A percentile compares a stretch with the other conserved stretches of the same genome.
phyloP scores from a whole-genome alignment of 2,113 vertebrate genomes.

The Equus przewalskii region DNA sequence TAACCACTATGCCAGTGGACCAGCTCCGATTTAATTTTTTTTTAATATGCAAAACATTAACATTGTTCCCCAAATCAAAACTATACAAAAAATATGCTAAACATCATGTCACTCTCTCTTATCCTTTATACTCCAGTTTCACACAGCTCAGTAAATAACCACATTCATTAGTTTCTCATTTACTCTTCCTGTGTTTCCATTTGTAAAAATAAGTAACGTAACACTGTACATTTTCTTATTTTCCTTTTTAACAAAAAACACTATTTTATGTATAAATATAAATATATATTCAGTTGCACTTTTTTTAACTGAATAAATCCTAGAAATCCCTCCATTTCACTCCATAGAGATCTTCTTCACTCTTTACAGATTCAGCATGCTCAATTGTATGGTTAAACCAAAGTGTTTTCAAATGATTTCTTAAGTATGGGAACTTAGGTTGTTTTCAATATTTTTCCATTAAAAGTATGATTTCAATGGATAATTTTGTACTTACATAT shows the following conservation, averaged over 20 bases:
- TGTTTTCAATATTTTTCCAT: not conserved
- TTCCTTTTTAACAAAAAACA: not conserved
- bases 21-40: no score
- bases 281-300: not conserved
- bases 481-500: not conserved
- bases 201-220: not conserved
- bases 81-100: not conserved
- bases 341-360: not conserved
- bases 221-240: not conserved
- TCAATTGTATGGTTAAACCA: not conserved
- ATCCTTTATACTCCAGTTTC: not conserved
- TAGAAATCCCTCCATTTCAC: not conserved
- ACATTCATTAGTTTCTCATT: not conserved
- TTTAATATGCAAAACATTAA: not conserved
- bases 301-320: not conserved
- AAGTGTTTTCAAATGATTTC: not conserved
- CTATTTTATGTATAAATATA: not conserved
- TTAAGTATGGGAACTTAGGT: not conserved
- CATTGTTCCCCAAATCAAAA: not conserved
- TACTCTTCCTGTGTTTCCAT: not conserved
- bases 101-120: not conserved
- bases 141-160: not conserved
- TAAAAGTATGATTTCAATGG: not conserved
- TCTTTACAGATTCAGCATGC: not conserved
- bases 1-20: no score